Conservation (phyloP, 2,888 invertebrate genomes). For the Asteroscopus sphinx region DNA sequence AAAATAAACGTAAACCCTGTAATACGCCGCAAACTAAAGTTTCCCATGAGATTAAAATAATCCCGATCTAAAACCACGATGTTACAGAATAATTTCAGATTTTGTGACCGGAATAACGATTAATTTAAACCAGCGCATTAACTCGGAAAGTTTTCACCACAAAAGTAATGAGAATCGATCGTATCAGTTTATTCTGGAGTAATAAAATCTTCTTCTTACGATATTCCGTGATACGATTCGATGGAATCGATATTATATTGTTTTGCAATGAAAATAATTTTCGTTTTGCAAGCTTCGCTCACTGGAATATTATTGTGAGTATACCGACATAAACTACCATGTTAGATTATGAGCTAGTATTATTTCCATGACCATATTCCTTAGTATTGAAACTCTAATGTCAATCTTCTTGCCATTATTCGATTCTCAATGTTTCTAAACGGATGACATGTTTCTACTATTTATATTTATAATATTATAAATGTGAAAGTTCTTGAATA, state of each 20-base stretch:
- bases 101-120: slow-evolving; percentile 58
- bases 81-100: slow-evolving; percentile 50
- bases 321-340: slow-evolving; percentile 27
- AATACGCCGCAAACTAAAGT: slow-evolving; percentile 43
- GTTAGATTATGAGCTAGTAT: slow-evolving; percentile 23
- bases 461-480: background rate
- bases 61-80: slow-evolving; percentile 40
- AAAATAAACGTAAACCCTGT: slow-evolving; percentile 28
- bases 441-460: background rate
- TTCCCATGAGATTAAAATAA: slow-evolving; percentile 52
- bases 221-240: slow-evolving; percentile 37
- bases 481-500: too few relatives aligned
- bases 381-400: slow-evolving; percentile 20
- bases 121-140: slow-evolving; percentile 55
- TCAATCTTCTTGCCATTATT: slow-evolving; percentile 34
- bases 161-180: slow-evolving; percentile 49
- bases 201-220: slow-evolving; percentile 44
- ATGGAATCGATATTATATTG: slow-evolving; percentile 39
- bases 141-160: slow-evolving; percentile 48
- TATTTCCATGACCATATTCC: slow-evolving; percentile 13
- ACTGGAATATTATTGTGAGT: slow-evolving; percentile 31
- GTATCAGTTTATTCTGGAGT: slow-evolving; percentile 33
- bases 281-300: slow-evolving; percentile 23
- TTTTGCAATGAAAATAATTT: slow-evolving; percentile 47
- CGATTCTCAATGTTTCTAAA: slow-evolving; percentile 31